A percentile compares a stretch with the other conserved stretches of the same genome.
Conservation (phyloP, 23 tunicate genomes). For the Ascidia mentula region DNA sequence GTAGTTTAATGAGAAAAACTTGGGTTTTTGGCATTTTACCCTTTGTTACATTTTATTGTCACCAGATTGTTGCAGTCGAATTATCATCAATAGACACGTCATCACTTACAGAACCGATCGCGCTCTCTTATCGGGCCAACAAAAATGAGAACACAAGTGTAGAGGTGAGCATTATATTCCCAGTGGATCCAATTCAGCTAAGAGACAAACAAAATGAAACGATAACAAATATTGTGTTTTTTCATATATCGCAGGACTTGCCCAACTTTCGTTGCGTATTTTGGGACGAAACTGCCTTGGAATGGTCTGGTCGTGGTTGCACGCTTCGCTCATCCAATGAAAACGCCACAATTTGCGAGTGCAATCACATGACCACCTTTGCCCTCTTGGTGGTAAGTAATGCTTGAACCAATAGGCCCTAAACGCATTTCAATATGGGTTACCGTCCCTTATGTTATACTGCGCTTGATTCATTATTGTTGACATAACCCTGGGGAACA, state of each 20-base stretch:
- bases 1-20: too few species aligned
- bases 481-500: too few species aligned
- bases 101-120: background rate
- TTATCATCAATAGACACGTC: background rate
- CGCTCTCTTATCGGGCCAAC: background rate
- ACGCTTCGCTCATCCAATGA: background rate
- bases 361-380: background rate
- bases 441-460: too few species aligned
- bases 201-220: background rate
- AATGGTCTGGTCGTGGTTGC: background rate
- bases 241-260: background rate
- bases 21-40: background rate
- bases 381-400: constrained; percentile 3
- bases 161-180: background rate
- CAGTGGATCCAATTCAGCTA: background rate
- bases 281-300: background rate
- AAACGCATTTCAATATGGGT: too few species aligned
- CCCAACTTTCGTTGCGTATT: background rate
- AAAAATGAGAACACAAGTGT: background rate
- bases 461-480: too few species aligned
- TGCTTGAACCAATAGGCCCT: too few species aligned
- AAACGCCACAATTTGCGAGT: background rate
- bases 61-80: background rate
- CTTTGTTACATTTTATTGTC: background rate
- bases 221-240: background rate